Conservation (phyloP, 2,888 invertebrate species). For the Drosophila maculinotata region DNA sequence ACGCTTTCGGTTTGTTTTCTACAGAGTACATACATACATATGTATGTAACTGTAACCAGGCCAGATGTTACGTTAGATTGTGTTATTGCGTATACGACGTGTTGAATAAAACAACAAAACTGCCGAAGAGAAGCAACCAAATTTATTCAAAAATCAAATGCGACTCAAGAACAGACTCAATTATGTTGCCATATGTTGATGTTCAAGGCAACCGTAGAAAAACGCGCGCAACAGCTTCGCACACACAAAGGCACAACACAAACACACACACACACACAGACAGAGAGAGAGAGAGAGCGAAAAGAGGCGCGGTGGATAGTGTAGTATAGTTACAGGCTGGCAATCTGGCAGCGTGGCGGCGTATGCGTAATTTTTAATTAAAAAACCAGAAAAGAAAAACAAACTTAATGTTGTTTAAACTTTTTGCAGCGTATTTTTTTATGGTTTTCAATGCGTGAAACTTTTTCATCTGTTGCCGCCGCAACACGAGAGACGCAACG, state of each 20-base stretch:
- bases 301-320: constrained; percentile 10
- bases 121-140: constrained; percentile 13
- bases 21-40: not conserved
- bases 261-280: constrained; percentile 14
- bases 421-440: constrained; percentile 9
- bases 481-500: constrained; percentile 51
- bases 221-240: constrained; percentile 52
- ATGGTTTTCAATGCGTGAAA: constrained; percentile 53
- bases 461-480: constrained; percentile 78
- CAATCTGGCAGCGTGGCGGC: constrained; percentile 21
- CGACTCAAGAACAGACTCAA: constrained; percentile 50
- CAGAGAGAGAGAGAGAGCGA: not conserved
- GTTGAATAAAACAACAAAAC: constrained; percentile 47
- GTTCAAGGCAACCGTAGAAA: constrained; percentile 34
- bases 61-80: constrained; percentile 50
- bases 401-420: constrained; percentile 23
- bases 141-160: constrained; percentile 44
- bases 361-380: constrained; percentile 46
- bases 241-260: too few relatives aligned
- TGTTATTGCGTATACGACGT: constrained; percentile 44
- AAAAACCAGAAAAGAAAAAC: constrained; percentile 11
- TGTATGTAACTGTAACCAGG: constrained; percentile 24
- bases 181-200: constrained; percentile 73
- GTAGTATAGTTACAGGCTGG: constrained; percentile 58
- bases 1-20: not conserved